These are phyloP conservation scores for Drosophila putrida DNA, from an alignment of 2,888 invertebrate species.

Conservation along the genomic window DNA sequence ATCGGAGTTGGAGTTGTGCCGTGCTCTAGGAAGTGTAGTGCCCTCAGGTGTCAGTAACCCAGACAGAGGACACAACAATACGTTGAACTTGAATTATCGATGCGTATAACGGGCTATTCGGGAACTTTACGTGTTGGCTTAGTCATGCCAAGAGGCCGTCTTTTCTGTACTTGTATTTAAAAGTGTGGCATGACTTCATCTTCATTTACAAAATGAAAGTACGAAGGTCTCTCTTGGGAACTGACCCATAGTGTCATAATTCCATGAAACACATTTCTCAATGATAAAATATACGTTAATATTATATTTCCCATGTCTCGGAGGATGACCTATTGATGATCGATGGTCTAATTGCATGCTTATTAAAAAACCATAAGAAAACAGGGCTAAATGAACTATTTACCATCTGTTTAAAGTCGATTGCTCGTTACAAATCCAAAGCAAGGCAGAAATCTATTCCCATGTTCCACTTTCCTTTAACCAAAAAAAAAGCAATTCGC, in stretches of 20 bases:
- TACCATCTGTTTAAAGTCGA: constrained; percentile 16
- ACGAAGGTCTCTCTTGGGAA: constrained; percentile 43
- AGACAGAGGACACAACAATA: constrained; percentile 57
- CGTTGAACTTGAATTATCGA: constrained; percentile 72
- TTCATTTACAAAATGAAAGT: constrained; percentile 55
- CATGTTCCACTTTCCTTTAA: constrained; percentile 74
- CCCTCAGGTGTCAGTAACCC: constrained; percentile 72
- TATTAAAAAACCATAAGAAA: constrained; percentile 37
- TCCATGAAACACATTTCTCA: constrained; percentile 27
- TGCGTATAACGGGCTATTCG: constrained; percentile 40
- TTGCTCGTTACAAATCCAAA: constrained; percentile 51
- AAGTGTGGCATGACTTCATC: constrained; percentile 70
- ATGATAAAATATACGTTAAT: constrained; percentile 23
- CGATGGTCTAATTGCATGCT: constrained; percentile 35
- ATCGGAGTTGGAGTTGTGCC: constrained; percentile 15
- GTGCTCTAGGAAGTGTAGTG: constrained; percentile 49
- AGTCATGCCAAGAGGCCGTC: constrained; percentile 57
- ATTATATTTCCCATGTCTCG: constrained; percentile 25
- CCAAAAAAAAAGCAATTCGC: constrained; percentile 42
- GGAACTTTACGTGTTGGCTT: constrained; percentile 43
- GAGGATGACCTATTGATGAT: constrained; percentile 33
- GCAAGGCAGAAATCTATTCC: constrained; percentile 42
- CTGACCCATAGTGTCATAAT: constrained; percentile 25
- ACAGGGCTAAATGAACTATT: constrained; percentile 27
- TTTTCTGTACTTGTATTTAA: constrained; percentile 28